A percentile compares a stretch with the other conserved stretches of the same genome.
These are phyloP conservation scores for Sepioteuthis lessoniana DNA, from an alignment of 2,888 invertebrate species.

Conservation along the genomic window DNA sequence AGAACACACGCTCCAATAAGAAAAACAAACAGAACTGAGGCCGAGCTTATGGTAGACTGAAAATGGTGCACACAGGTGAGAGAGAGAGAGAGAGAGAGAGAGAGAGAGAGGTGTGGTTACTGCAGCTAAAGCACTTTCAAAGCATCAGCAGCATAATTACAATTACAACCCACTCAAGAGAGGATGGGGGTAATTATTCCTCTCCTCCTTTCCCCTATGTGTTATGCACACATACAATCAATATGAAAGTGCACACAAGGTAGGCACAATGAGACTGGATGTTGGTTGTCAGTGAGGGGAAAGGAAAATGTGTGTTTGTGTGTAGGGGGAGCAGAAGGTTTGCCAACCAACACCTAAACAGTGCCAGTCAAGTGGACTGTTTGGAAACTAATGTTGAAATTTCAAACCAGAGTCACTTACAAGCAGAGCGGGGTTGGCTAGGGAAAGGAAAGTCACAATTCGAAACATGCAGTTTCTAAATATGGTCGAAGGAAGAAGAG, in stretches of 20 bases:
- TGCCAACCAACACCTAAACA: no score
- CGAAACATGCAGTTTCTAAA: not conserved
- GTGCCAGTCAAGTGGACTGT: slow-evolving; percentile 33
- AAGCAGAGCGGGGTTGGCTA: not conserved
- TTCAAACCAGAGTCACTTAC: not conserved
- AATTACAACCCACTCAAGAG: not conserved
- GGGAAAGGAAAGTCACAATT: not conserved
- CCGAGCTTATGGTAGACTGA: not conserved
- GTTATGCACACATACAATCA: not conserved
- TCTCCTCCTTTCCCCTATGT: not conserved
- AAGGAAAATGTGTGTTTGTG: no score
- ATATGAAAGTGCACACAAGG: slow-evolving; percentile 6
- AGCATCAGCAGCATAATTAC: slow-evolving; percentile 14
- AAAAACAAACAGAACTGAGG: not conserved
- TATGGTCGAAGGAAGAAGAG: not conserved
- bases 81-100: not conserved
- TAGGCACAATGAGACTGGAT: not conserved
- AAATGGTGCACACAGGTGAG: not conserved
- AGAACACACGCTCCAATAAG: not conserved
- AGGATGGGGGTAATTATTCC: slow-evolving; percentile 2
- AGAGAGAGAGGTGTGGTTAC: no score
- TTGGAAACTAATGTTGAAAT: not conserved
- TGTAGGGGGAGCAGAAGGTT: not conserved
- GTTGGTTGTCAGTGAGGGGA: not conserved
- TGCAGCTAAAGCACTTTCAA: not conserved